These are phyloP conservation scores for Loriculus beryllinus DNA, from an alignment of 2,797 vertebrate species.

Conservation along the genomic window DNA sequence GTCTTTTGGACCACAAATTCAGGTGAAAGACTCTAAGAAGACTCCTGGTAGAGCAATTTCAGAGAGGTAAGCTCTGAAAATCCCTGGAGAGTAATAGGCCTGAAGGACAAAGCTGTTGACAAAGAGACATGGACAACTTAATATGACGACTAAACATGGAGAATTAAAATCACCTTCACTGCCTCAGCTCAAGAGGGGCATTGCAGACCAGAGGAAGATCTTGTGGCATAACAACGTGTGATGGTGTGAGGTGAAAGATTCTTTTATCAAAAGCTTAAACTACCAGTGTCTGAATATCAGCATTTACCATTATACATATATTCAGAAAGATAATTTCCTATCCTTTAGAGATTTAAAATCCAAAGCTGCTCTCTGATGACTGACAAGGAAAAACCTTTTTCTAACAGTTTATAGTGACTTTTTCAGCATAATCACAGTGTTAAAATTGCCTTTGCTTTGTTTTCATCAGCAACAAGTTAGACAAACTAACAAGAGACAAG, in stretches of 20 bases:
- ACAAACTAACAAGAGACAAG: neutral
- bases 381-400: neutral
- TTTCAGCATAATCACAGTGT: neutral
- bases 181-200: neutral
- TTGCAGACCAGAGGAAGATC: neutral
- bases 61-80: neutral
- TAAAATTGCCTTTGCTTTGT: neutral
- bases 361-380: neutral
- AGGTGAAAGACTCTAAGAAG: neutral
- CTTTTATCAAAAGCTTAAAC: neutral
- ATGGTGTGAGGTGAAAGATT: neutral
- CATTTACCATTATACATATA: neutral
- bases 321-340: neutral
- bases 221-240: neutral
- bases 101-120: neutral
- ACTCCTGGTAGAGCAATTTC: neutral
- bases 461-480: neutral
- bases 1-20: neutral
- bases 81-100: fast-evolving
- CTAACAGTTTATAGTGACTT: neutral
- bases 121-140: neutral
- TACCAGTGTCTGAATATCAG: neutral
- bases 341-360: neutral
- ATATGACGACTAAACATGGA: neutral
- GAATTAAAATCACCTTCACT: neutral